Conservation (phyloP, 2,113 vertebrate genomes). For the Theropithecus gelada region DNA sequence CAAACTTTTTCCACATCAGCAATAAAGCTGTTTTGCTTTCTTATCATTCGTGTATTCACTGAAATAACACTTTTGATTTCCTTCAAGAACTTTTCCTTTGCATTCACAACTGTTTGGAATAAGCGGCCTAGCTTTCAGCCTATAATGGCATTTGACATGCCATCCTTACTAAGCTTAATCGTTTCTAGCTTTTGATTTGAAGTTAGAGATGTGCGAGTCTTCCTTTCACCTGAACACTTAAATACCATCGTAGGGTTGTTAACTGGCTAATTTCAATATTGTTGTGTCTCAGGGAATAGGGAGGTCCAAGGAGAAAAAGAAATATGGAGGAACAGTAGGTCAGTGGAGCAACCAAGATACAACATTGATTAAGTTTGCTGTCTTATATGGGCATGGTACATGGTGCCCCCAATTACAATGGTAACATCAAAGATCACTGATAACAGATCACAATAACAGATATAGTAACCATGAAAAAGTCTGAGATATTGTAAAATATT, state of each 20-base stretch:
- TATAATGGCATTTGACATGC: neutral
- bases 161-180: neutral
- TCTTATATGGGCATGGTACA: neutral
- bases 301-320: neutral
- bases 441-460: neutral
- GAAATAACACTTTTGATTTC: neutral
- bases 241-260: neutral
- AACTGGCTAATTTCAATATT: neutral
- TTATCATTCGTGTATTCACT: neutral
- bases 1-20: neutral
- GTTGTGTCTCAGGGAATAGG: neutral
- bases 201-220: neutral
- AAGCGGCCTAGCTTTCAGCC: neutral
- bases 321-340: neutral
- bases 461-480: neutral
- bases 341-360: neutral
- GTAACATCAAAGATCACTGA: neutral
- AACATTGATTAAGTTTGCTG: neutral
- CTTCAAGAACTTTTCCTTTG: neutral
- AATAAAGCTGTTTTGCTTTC: neutral
- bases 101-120: neutral
- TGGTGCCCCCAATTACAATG: neutral
- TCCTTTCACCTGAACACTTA: neutral
- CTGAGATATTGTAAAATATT: neutral
- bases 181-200: neutral